Evolutionary conservation across 2,797 vertebrate species (phyloP).

Genomic region (Trematomus bernacchii): DNA sequence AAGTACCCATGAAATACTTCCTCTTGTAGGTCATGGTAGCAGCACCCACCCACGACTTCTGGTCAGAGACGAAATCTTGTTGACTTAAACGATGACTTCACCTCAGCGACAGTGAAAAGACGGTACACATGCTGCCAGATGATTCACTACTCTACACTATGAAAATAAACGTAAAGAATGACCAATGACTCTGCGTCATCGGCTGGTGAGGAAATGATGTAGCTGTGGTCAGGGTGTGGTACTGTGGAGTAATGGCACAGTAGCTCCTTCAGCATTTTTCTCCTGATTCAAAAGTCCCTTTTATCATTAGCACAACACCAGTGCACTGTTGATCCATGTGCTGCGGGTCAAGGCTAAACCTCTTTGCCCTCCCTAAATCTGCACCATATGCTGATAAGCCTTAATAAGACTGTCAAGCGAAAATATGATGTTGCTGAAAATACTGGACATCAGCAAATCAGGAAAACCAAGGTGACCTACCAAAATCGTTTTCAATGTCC

Average conservation of each 20-base stretch:
- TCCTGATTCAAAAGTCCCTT: neutral
- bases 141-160: slow-evolving; percentile 38
- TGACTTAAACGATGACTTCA: slow-evolving; percentile 53
- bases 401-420: neutral
- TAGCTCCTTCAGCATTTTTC: neutral
- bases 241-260: neutral
- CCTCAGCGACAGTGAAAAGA: slow-evolving; percentile 18
- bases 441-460: neutral
- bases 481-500: neutral
- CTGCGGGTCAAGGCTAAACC: slow-evolving; percentile 11
- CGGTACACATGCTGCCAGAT: slow-evolving; percentile 12
- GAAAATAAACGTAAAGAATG: slow-evolving; percentile 20
- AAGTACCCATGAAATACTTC: slow-evolving; percentile 20
- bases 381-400: slow-evolving; percentile 7
- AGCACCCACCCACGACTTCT: slow-evolving; percentile 34
- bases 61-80: slow-evolving; percentile 45
- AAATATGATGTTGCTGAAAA: slow-evolving; percentile 2
- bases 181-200: slow-evolving; percentile 21
- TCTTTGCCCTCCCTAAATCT: slow-evolving; percentile 27
- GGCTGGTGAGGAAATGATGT: slow-evolving; percentile 4
- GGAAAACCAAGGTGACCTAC: neutral
- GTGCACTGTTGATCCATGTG: neutral
- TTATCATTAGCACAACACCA: neutral
- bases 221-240: slow-evolving; percentile 44
- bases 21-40: slow-evolving; percentile 16